Conservation (phyloP, 2,888 invertebrate genomes). For the Holacanthella duospinosa region DNA sequence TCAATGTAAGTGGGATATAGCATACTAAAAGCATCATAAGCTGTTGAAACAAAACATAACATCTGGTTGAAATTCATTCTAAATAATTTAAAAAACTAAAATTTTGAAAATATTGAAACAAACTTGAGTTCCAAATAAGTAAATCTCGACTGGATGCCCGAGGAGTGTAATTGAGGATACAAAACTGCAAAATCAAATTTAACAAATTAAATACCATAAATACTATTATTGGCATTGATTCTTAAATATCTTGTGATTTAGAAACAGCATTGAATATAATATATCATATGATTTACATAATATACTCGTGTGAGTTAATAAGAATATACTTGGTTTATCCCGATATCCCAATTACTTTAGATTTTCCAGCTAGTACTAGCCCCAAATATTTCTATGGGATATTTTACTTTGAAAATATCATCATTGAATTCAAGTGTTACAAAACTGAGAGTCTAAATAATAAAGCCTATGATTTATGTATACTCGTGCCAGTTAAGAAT, state of each 20-base stretch:
- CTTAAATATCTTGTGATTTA: neutral
- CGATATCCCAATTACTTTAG: too few species aligned
- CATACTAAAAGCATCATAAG: conserved; percentile 21
- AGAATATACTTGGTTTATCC: too few species aligned
- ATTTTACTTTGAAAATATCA: too few species aligned
- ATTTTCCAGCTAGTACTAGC: too few species aligned
- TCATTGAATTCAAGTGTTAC: too few species aligned
- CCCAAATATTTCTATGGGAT: too few species aligned
- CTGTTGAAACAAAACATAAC: neutral
- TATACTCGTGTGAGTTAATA: too few species aligned
- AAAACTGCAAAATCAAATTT: conserved; percentile 17
- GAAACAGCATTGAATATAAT: neutral
- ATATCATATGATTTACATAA: too few species aligned
- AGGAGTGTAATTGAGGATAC: conserved; percentile 32
- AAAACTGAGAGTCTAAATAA: neutral
- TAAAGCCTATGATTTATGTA: neutral
- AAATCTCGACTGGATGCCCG: conserved; percentile 32
- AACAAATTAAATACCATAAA: neutral
- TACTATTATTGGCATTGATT: too few species aligned
- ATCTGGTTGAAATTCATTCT: too few species aligned
- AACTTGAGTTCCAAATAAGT: conserved; percentile 27
- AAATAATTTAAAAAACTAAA: neutral
- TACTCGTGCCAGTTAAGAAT: too few species aligned
- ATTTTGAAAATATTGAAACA: neutral
- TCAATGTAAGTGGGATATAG: conserved; percentile 30